phyloP scores from a whole-genome alignment of 23 tunicate genomes.

The Halocynthia aurantium region DNA sequence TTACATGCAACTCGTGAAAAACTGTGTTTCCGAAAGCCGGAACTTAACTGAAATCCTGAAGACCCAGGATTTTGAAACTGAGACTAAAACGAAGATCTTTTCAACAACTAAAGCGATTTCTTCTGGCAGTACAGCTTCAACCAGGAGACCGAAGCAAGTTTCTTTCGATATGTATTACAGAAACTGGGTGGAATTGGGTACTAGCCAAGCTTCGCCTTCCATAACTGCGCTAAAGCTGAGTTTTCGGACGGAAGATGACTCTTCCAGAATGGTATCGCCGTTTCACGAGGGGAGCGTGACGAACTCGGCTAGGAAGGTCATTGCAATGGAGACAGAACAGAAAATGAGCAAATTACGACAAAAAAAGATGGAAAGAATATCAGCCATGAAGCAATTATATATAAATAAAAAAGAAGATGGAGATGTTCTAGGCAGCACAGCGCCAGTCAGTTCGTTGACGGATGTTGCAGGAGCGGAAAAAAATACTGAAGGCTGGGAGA shows the following conservation, averaged over 20 bases:
- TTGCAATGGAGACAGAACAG: conserved; percentile 17
- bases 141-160: conserved; percentile 57
- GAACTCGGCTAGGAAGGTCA: conserved; percentile 1
- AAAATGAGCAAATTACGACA: conserved; percentile 49
- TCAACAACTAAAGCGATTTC: background rate
- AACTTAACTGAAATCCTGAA: conserved; percentile 27
- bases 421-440: conserved; percentile 32
- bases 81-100: background rate
- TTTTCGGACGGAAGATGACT: background rate
- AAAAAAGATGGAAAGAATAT: conserved; percentile 64
- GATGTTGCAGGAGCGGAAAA: conserved; percentile 28
- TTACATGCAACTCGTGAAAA: conserved; percentile 42
- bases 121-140: background rate
- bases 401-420: conserved; percentile 35
- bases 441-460: conserved; percentile 57
- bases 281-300: no score
- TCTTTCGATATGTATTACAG: conserved; percentile 76
- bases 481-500: conserved; percentile 51
- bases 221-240: background rate
- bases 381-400: conserved; percentile 74
- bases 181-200: conserved; percentile 62
- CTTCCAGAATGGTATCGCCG: no score
- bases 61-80: conserved; percentile 24
- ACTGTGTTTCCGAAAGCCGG: conserved; percentile 61
- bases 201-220: conserved; percentile 43